Base-by-base conservation (phyloP, 2,113 vertebrate genomes). In the Irena cyanogastra region DNA sequence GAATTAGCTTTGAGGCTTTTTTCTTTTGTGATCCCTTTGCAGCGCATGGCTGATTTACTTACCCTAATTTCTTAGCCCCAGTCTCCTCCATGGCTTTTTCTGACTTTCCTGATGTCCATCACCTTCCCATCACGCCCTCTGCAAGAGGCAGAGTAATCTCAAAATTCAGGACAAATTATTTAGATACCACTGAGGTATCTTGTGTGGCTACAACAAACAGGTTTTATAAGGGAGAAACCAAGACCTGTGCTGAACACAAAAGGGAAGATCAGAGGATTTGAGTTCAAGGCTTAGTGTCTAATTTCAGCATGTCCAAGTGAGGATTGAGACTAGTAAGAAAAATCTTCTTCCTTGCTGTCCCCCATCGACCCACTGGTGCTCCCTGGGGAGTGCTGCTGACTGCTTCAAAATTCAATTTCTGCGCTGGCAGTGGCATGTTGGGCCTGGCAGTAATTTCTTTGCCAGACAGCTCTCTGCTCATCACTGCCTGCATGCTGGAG, bases 281-380 rank as follows among this genome's bases (percentile, higher is more conserved):
- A 86, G 31, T 86, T 90, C 60, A 81, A 95, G 90, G 64, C 52
- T 94, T 71, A 86, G 30, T 3, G 1, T 90, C 61, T 81, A 42
- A 90, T 95, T 96, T 94, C 83, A 86, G 60, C 80, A 81, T 1
- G 2, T 70, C n/a, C 1, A 8, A 75, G 56, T 19, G n/a, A 94
- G 37, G 56, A 41, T 10, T 44, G 79, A 87, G 26, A 27, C 28
- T 49, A 44, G 23, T 42, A 78, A 93, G 83, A 42, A 65, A 89
- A 87, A 41, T 11, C 31, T 77, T 42, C 33, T 74, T 85, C 76
- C 44, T 71, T 71, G 79, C 80, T 70, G 37, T 74, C 10, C 50
- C 39, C 11, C 14, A 2, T 92, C 59, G 50, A 69, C 42, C 54
- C 0, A 0, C 42, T 1, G 4, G 39, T 21, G 16, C 24, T 91